phyloP scores from a whole-genome alignment of 2,113 vertebrate species.

The Pedionomus torquatus region DNA sequence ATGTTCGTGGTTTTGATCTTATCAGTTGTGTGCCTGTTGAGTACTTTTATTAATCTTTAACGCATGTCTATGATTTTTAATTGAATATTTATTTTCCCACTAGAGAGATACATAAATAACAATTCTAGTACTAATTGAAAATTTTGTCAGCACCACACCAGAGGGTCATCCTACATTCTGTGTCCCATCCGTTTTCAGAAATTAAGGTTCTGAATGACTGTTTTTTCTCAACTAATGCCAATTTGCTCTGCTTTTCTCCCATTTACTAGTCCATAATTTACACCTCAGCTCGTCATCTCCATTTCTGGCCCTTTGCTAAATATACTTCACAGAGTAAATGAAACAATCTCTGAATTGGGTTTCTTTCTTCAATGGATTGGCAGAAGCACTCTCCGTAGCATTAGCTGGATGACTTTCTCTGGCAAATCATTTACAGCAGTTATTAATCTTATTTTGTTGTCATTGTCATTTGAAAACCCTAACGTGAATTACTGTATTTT shows the following conservation, averaged over 20 bases:
- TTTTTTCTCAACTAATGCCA: neutral
- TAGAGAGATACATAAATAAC: neutral
- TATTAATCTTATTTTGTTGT: slow-evolving; percentile 27
- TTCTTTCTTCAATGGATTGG: neutral
- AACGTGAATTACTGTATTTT: neutral
- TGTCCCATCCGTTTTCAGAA: neutral
- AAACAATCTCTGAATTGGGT: neutral
- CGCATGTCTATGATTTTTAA: too few species aligned
- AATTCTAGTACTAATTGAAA: neutral
- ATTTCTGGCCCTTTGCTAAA: slow-evolving; percentile 22
- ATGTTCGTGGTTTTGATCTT: neutral
- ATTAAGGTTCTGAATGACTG: neutral
- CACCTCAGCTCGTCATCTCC: neutral
- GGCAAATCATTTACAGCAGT: neutral
- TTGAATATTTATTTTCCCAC: neutral
- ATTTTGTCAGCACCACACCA: neutral
- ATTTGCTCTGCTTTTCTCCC: neutral
- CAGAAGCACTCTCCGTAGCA: neutral
- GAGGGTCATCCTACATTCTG: neutral
- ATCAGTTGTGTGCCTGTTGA: neutral
- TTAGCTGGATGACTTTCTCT: slow-evolving; percentile 36
- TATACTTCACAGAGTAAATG: neutral
- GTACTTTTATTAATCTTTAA: neutral
- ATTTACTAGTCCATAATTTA: neutral
- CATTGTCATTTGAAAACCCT: neutral